phyloP scores from a whole-genome alignment of 2,888 invertebrate genomes.

The Proisotoma minuta region DNA sequence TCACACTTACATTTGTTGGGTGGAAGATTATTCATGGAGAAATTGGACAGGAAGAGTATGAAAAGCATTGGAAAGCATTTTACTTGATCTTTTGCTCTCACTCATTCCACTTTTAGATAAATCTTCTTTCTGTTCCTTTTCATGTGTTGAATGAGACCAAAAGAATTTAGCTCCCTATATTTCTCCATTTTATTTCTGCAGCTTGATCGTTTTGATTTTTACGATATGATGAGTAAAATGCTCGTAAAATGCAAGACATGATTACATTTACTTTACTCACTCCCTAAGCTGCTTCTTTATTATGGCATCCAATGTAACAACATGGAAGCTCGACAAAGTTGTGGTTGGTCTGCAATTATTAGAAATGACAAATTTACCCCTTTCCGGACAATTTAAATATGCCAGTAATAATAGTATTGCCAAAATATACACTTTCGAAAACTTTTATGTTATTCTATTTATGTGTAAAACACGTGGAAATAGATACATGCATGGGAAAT shows the following conservation, averaged over 20 bases:
- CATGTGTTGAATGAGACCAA: background rate
- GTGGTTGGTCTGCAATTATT: no score
- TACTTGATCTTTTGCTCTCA: slow-evolving; percentile 6
- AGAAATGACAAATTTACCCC: no score
- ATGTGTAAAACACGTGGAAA: no score
- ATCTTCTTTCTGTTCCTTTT: background rate
- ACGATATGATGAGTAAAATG: slow-evolving; percentile 8
- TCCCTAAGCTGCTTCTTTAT: no score
- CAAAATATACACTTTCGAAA: no score
- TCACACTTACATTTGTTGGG: background rate
- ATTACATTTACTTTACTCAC: slow-evolving; percentile 2
- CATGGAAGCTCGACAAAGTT: no score
- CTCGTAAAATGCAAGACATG: background rate
- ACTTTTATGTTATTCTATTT: no score
- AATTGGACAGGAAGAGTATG: slow-evolving; percentile 5
- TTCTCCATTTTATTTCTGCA: background rate
- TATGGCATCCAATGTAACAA: no score
- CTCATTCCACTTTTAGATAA: slow-evolving; percentile 4
- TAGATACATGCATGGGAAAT: no score
- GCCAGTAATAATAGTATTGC: no score
- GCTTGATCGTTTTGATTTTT: slow-evolving; percentile 8
- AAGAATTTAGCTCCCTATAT: background rate
- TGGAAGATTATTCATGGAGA: background rate
- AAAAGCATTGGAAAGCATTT: background rate
- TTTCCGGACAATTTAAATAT: no score